These are phyloP conservation scores for Callosobruchus maculatus DNA, from an alignment of 2,888 invertebrate species.

Conservation along the genomic window DNA sequence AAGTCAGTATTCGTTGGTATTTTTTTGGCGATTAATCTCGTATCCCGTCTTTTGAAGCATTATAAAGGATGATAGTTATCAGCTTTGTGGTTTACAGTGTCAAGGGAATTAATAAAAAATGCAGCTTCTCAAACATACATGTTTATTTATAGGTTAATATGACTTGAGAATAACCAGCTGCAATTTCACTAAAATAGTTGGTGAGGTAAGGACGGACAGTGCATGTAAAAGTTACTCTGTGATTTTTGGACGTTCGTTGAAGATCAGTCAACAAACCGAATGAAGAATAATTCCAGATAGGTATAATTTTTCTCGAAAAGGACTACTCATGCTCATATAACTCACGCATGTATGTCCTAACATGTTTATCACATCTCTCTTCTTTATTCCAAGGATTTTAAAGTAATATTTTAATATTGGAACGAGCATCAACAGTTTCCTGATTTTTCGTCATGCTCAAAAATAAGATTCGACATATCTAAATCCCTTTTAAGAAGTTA, in stretches of 20 bases:
- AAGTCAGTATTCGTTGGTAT: no score
- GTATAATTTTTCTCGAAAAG: neutral
- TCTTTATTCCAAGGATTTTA: no score
- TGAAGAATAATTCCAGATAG: neutral
- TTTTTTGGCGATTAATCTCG: no score
- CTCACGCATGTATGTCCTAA: neutral
- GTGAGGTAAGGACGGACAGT: neutral
- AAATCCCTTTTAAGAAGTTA: no score
- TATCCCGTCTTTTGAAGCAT: neutral
- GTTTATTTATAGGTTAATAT: neutral
- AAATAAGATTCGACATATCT: no score
- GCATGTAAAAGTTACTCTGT: neutral
- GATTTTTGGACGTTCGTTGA: neutral
- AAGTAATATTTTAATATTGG: no score
- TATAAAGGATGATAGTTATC: no score
- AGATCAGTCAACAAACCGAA: neutral
- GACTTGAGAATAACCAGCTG: neutral
- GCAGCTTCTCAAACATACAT: neutral
- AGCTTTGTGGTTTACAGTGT: neutral
- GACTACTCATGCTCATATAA: neutral
- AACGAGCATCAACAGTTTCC: no score
- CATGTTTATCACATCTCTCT: neutral
- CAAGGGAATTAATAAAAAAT: neutral
- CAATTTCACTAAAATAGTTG: neutral
- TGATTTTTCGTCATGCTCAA: no score